These are phyloP conservation scores for Aphidius ervi DNA, from an alignment of 1,140 invertebrate species.

Conservation along the genomic window DNA sequence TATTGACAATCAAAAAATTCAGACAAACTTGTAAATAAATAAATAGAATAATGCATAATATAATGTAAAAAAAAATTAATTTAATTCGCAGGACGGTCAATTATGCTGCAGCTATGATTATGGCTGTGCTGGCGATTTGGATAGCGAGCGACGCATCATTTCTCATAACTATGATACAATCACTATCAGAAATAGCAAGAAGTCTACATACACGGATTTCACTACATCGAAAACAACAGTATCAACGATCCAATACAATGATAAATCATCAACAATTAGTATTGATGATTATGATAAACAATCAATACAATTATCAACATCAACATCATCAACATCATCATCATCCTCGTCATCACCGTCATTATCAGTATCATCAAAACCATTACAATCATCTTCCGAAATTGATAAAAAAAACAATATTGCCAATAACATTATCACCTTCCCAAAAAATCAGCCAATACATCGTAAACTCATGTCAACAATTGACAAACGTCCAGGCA, in stretches of 20 bases:
- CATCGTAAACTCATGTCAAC: slow-evolving; percentile 21
- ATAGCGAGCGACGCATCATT: slow-evolving; percentile 30
- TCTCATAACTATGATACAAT: slow-evolving; percentile 30
- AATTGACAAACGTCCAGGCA: slow-evolving; percentile 15
- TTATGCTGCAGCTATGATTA: slow-evolving; percentile 62
- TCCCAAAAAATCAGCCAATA: slow-evolving; percentile 11
- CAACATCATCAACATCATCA: slow-evolving; percentile 6
- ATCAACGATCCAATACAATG: slow-evolving; percentile 37
- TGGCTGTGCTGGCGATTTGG: slow-evolving; percentile 55
- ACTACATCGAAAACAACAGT: slow-evolving; percentile 45
- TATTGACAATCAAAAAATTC: no score
- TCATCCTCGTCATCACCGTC: not conserved
- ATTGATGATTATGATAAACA: not conserved
- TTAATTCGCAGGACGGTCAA: slow-evolving; percentile 56
- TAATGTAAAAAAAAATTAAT: slow-evolving; percentile 11
- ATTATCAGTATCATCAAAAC: slow-evolving; percentile 16
- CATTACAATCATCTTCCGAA: slow-evolving; percentile 15
- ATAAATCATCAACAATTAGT: slow-evolving; percentile 9
- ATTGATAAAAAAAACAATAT: slow-evolving; percentile 13
- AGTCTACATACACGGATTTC: slow-evolving; percentile 32
- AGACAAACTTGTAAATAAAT: no score
- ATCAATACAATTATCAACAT: slow-evolving; percentile 15
- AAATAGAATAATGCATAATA: not conserved
- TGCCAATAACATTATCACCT: slow-evolving; percentile 14
- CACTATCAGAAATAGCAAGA: slow-evolving; percentile 31